Base-by-base conservation (phyloP, 2,113 vertebrate species). In the Coryphaenoides rupestris region DNA sequence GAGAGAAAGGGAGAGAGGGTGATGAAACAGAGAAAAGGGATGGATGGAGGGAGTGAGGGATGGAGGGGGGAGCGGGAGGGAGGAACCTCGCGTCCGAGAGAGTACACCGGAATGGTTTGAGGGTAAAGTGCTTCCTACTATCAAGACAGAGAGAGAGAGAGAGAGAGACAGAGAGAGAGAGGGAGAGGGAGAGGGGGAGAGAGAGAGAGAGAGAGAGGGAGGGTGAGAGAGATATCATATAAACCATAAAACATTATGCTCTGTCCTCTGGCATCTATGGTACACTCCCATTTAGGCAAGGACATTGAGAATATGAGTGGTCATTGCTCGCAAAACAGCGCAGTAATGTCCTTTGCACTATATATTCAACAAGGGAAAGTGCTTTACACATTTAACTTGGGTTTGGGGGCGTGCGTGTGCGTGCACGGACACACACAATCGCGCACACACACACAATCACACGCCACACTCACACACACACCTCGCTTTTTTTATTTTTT, bases 41-140 rank as follows among this genome's bases (percentile, higher is more conserved):
- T 84, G 75, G 78, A 78, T 65, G 55, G 58, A 55, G 55, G 74
- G 61, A 69, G 47, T 13, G 84, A 86, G 81, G 75, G 78, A 78
- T n/a, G n/a, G n/a, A n/a, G n/a, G 62, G 55, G 58, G 52, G 55
- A 73, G 63, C 69, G 12, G 47, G 52, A 54, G 52, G 52, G 52
- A 54, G 52, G 13, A 17, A 76, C 83, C 78, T 81, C 81, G 83
- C 65, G 75, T 72, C 45, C 68, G 81, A 71, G 60, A 76, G 75
- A 81, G 81, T 86, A 85, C 80, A 86, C 80, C 77, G 70, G 21
- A 78, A 85, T 85, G 86, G 84, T 86, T 86, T 88, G 86, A 88
- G 84, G 28, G 81, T 86, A 88, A 33, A 88, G 86, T 86, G 86
- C 84, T 77, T 69, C 80, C 80, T 86, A 75, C 77, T 81, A 81